phyloP scores from a whole-genome alignment of 2,888 invertebrate species.

The Orchestes rusci region DNA sequence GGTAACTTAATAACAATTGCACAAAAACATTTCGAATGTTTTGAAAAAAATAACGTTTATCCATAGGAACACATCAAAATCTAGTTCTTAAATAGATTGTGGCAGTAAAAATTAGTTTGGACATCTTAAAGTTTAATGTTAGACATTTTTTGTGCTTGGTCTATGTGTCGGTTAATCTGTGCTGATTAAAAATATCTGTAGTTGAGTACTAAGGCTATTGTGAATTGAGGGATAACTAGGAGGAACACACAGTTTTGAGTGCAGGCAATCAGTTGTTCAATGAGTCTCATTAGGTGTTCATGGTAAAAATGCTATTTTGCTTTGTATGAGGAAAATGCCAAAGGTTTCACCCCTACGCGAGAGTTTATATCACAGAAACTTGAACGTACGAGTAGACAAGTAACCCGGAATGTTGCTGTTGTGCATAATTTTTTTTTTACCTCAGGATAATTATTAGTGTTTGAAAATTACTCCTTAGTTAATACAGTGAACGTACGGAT shows the following conservation, averaged over 20 bases:
- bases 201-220: constrained; percentile 11
- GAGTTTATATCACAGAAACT: no score
- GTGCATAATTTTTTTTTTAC: no score
- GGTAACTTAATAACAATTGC: constrained; percentile 22
- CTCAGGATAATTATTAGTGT: no score
- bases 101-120: constrained; percentile 12
- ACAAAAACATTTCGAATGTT: constrained; percentile 22
- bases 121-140: constrained; percentile 19
- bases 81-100: neutral
- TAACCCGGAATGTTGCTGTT: no score
- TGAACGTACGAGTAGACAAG: no score
- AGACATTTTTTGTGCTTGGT: constrained; percentile 14
- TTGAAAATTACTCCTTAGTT: no score
- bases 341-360: no score
- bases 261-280: constrained; percentile 2
- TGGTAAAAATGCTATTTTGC: no score
- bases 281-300: no score
- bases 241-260: constrained; percentile 22
- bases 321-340: no score
- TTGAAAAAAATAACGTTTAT: constrained; percentile 12
- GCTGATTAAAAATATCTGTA: constrained; percentile 12
- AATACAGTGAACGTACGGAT: no score
- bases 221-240: constrained; percentile 13
- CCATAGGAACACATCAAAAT: constrained; percentile 22
- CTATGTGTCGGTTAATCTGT: constrained; percentile 15